Evolutionary conservation across 2,888 invertebrate species (phyloP), one percentile per base, ranked within the genome.

Genomic region (Cerceris rybyensis): DNA sequence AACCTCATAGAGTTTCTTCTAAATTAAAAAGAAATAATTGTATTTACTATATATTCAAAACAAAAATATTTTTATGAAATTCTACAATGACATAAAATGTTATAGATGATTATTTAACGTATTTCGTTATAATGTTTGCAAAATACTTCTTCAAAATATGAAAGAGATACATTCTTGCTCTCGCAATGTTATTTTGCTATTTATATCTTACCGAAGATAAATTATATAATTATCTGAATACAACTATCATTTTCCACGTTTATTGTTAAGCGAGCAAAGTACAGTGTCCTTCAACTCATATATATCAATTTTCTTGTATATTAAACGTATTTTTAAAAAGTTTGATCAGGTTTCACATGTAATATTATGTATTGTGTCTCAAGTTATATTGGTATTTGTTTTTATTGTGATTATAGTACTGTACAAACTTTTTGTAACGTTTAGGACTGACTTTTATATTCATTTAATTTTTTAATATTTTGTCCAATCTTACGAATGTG

Each of bases 381-480:
- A 57, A 64, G 61, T 70, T 67, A 69, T 72, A 75, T 70, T 70
- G 55, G 75, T 64, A 64, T 67, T 75, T 78, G 60, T 68, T 75
- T 74, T 65, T 68, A 78, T 72, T 82, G 71, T 78, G 71, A 82
- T 78, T 81, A 66, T 65, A 63, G 61, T 75, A 71, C 42, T 80
- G 77, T 81, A 81, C 74, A 81, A 75, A 81, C 74, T 71, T 74
- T 75, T 81, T 74, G 52, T 74, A 63, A 78, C 63, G 57, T 68
- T 67, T 80, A 73, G 67, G 68, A 76, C 72, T 75, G 74, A 81
- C 65, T 81, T 80, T 81, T 80, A 69, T 60, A 75, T 74, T 50
- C 64, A 70, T 66, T 52, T 64, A 77, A 54, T 60, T 28, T 78
- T 70, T 65, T 63, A 70, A 70, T 67, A 58, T 55, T 16, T 70